Evolutionary conservation across 2,797 vertebrate species (phyloP), one percentile per base, ranked within the genome.

Genomic region (Melanotaenia trifasciata): DNA sequence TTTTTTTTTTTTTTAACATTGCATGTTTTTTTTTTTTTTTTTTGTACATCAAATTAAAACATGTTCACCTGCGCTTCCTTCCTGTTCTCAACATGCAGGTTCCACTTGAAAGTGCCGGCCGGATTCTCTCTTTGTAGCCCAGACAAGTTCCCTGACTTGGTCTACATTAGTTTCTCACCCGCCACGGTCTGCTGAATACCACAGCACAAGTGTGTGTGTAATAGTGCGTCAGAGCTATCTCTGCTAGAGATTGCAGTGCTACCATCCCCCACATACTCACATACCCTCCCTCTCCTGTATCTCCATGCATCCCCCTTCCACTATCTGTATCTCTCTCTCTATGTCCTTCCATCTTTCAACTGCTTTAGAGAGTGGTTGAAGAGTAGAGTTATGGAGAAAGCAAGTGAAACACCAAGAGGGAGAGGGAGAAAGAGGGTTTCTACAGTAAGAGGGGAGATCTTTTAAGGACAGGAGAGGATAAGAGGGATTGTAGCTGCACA

Each of bases 201-300:
- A 85, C 76, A 79, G 76, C 72, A 56, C 58, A 56, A 65, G 73
- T 81, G 58, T 74, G 50, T 53, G 50, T 74, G 78, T 78, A 74
- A 71, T 70, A 71, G 89, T 90, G 89, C 81, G 87, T 91, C 90
- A 93, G 85, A 76, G 84, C 81, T 86, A 84, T 89, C 87, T 87
- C 83, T 88, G 85, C 83, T 84, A 89, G 83, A 91, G 83, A 92
- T 91, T 90, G 87, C 86, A 87, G 83, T 50, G 80, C 83, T 79
- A 76, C 87, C 90, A 89, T 91, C 89, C 87, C 90, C 90, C 90
- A 89, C 90, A 88, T 72, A 72, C 76, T 83, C 89, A 84, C 88
- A 90, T 76, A 70, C 74, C 84, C 85, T 87, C 70, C 87, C 77
- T 83, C 70, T 70, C 76, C 72, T 85, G 82, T 78, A 76, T 89